Percentiles rank a stretch among this genome's conserved stretches.
These are phyloP conservation scores for Parapsyche elsis DNA, from an alignment of 1,140 invertebrate species.

Conservation along the genomic window DNA sequence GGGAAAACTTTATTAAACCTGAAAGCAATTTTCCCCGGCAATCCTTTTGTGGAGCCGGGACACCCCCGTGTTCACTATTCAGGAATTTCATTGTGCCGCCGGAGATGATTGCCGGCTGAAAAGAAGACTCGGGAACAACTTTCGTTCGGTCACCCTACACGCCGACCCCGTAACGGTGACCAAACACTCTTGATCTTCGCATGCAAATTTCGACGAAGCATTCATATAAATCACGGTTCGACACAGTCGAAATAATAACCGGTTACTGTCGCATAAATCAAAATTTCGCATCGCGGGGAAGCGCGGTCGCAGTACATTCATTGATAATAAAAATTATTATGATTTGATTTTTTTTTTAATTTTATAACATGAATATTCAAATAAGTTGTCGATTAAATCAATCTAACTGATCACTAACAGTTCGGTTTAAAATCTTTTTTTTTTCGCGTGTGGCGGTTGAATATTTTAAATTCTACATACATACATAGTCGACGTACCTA, in stretches of 20 bases:
- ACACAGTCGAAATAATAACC: background rate
- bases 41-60: conserved; percentile 51
- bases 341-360: too few relatives aligned
- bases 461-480: too few relatives aligned
- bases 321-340: background rate
- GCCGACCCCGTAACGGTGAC: too few relatives aligned
- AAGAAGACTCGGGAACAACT: conserved; percentile 20
- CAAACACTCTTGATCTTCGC: too few relatives aligned
- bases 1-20: conserved; percentile 57
- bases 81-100: conserved; percentile 54
- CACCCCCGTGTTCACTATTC: conserved; percentile 46
- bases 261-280: background rate
- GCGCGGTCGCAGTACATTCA: background rate
- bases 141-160: too few relatives aligned
- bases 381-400: too few relatives aligned
- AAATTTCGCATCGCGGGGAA: background rate
- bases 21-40: conserved; percentile 54
- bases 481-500: too few relatives aligned
- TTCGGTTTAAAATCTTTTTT: too few relatives aligned
- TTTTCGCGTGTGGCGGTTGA: too few relatives aligned
- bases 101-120: conserved; percentile 12
- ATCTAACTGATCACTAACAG: too few relatives aligned
- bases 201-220: background rate
- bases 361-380: too few relatives aligned
- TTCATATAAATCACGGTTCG: background rate